phyloP scores from a whole-genome alignment of 1,140 invertebrate species.

The Aleiodes sp. region DNA sequence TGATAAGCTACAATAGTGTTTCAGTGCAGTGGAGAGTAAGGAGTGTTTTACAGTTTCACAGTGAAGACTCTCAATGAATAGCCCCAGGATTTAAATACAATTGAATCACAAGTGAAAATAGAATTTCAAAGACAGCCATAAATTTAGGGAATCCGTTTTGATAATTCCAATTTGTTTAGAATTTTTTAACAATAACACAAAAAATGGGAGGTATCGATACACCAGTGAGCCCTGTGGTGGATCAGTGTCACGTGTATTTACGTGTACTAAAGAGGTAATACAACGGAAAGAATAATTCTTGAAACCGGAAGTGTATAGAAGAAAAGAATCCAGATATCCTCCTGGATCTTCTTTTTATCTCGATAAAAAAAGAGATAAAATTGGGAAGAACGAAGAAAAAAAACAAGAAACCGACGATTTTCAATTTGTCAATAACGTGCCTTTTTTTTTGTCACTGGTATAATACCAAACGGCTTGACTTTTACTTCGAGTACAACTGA shows the following conservation, averaged over 20 bases:
- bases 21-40: background rate
- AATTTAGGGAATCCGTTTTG: no score
- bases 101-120: no score
- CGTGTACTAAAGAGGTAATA: constrained; percentile 19
- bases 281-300: background rate
- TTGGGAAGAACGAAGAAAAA: background rate
- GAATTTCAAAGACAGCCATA: no score
- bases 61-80: background rate
- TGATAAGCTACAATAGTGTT: constrained; percentile 3
- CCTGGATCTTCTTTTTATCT: background rate
- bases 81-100: background rate
- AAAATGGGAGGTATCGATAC: background rate
- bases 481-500: constrained; percentile 31
- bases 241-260: constrained; percentile 26
- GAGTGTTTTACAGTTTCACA: background rate
- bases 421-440: background rate
- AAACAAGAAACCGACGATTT: constrained; percentile 10
- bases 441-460: background rate
- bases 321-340: background rate
- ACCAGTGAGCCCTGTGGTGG: constrained; percentile 16
- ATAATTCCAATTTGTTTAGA: no score
- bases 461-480: constrained; percentile 20
- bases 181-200: no score
- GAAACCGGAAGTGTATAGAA: constrained; percentile 18
- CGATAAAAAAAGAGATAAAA: no score